phyloP scores from a whole-genome alignment of 2,888 invertebrate genomes.

The Drosophila paramelanica region DNA sequence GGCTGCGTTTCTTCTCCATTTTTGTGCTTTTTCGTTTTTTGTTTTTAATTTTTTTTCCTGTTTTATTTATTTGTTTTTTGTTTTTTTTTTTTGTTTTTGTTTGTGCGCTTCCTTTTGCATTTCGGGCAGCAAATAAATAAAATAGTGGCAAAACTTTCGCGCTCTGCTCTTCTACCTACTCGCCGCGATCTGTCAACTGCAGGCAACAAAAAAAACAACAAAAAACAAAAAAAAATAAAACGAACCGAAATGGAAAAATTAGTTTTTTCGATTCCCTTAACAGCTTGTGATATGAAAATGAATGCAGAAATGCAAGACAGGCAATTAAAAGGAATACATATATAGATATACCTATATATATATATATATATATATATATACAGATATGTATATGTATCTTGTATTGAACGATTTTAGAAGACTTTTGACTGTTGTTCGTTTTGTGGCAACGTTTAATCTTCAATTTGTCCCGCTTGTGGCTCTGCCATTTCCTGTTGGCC shows the following conservation, averaged over 20 bases:
- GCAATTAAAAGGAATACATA: conserved; percentile 59
- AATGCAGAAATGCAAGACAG: conserved; percentile 55
- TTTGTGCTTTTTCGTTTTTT: background rate
- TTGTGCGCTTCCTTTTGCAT: conserved; percentile 56
- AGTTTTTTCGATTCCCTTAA: conserved; percentile 24
- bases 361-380: background rate
- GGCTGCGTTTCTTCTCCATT: conserved; percentile 57
- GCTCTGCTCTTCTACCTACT: conserved; percentile 16
- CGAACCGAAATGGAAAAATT: conserved; percentile 57
- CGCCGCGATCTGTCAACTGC: conserved; percentile 52
- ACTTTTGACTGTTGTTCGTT: conserved; percentile 3
- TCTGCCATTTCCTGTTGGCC: conserved; percentile 46
- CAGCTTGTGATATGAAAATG: conserved; percentile 45
- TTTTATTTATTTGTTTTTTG: background rate
- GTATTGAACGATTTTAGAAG: background rate
- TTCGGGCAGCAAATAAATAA: conserved; percentile 69
- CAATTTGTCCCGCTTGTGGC: conserved; percentile 49
- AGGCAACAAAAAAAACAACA: background rate
- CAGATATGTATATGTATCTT: background rate
- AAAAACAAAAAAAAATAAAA: background rate
- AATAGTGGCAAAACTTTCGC: conserved; percentile 69
- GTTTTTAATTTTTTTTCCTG: conserved; percentile 6
- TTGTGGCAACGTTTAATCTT: conserved; percentile 41
- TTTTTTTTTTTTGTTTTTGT: conserved; percentile 11
- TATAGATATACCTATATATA: background rate